Evolutionary conservation across 2,797 vertebrate genomes (phyloP).

Genomic region (Protosalanx chinensis): DNA sequence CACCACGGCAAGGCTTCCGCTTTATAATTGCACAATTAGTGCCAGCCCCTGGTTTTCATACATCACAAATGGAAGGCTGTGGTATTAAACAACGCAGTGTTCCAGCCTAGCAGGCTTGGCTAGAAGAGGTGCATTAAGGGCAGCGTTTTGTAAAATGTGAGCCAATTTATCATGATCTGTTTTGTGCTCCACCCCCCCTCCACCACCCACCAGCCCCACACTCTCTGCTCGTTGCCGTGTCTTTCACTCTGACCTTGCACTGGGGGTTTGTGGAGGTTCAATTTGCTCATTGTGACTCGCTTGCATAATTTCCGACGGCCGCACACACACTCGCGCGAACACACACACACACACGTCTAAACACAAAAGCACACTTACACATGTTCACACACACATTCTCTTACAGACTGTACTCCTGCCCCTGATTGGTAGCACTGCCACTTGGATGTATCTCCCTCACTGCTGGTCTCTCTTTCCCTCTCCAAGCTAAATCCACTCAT

Average conservation of each 20-base stretch:
- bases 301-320: constrained; percentile 88
- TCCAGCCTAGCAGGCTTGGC: constrained; percentile 64
- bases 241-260: constrained; percentile 92
- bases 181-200: constrained; percentile 68
- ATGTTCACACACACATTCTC: constrained; percentile 26
- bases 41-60: constrained; percentile 91
- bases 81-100: constrained; percentile 68
- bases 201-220: constrained; percentile 77
- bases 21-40: constrained; percentile 99
- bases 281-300: constrained; percentile 91
- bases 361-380: constrained; percentile 14
- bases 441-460: constrained; percentile 48
- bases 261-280: constrained; percentile 77
- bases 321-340: constrained; percentile 25
- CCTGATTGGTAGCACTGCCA: constrained; percentile 69
- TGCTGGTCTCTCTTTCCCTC: constrained; percentile 50
- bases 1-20: constrained; percentile 85
- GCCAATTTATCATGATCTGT: constrained; percentile 96
- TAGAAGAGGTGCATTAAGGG: constrained; percentile 88
- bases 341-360: constrained; percentile 23
- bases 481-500: constrained; percentile 84
- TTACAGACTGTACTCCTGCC: constrained; percentile 39
- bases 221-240: constrained; percentile 74
- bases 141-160: constrained; percentile 92
- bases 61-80: constrained; percentile 85